Evolutionary conservation across 2,797 vertebrate species (phyloP).

Genomic region (Chelmon rostratus): DNA sequence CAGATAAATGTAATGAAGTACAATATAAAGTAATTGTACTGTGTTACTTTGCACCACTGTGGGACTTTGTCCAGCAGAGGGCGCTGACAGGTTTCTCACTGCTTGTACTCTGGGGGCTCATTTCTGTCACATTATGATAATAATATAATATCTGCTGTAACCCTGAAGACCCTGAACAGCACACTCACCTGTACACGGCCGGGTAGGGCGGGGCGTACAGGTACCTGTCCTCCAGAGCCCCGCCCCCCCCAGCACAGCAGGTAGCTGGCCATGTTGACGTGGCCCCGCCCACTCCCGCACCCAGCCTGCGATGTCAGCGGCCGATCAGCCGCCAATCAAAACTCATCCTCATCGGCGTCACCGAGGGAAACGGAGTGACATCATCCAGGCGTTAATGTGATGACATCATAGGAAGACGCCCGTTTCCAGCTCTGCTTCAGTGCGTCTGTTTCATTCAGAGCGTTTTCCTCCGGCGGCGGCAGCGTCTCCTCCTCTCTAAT

Average conservation of each 20-base stretch:
- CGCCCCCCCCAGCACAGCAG: slow-evolving; percentile 85
- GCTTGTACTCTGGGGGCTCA: too few relatives aligned
- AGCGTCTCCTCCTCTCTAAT: neutral
- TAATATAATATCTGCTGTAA: too few relatives aligned
- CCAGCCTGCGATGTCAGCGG: slow-evolving; percentile 41
- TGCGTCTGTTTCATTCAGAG: neutral
- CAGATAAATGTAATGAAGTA: too few relatives aligned
- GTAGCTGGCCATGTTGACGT: slow-evolving; percentile 75
- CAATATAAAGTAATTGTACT: too few relatives aligned
- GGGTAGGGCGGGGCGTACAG: slow-evolving; percentile 78
- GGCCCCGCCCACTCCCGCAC: slow-evolving; percentile 54
- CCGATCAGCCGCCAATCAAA: slow-evolving; percentile 37
- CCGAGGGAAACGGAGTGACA: neutral
- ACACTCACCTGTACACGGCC: slow-evolving; percentile 83
- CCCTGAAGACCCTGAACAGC: neutral
- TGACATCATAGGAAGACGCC: slow-evolving; percentile 44
- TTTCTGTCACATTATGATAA: too few relatives aligned
- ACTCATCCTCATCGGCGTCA: slow-evolving; percentile 33
- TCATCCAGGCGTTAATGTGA: slow-evolving; percentile 7
- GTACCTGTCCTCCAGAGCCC: slow-evolving; percentile 82
- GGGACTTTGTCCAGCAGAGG: too few relatives aligned
- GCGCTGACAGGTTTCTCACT: too few relatives aligned
- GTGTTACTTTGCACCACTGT: too few relatives aligned
- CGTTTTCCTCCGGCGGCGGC: neutral
- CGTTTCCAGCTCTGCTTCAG: neutral